Conservation (phyloP, 2,113 vertebrate genomes). For the Brienomyrus brachyistius region DNA sequence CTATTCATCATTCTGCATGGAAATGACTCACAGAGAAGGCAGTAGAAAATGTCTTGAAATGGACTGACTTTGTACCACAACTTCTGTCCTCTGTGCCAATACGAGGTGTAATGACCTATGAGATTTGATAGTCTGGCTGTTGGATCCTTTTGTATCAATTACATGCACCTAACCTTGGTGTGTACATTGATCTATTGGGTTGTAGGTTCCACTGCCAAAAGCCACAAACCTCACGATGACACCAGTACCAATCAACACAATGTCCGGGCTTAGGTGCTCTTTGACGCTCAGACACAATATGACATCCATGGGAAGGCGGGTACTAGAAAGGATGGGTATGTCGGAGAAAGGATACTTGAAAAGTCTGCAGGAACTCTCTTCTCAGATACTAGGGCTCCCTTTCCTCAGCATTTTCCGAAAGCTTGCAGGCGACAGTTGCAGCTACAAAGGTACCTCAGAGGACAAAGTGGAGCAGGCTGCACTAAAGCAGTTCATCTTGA, state of each 20-base stretch:
- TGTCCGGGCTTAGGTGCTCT: not conserved
- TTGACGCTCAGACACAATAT: not conserved
- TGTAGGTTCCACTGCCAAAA: not conserved
- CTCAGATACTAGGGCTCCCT: not conserved
- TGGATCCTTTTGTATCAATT: not conserved
- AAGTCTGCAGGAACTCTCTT: not conserved
- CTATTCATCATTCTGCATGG: not conserved
- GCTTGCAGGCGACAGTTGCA: not conserved
- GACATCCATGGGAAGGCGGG: not conserved
- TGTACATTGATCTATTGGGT: not conserved
- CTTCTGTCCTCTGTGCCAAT: not conserved
- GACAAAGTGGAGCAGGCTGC: not conserved
- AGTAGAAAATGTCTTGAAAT: not conserved
- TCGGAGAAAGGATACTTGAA: not conserved
- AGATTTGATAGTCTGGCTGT: not conserved
- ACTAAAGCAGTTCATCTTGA: not conserved
- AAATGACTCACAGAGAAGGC: not conserved
- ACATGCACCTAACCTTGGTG: not conserved
- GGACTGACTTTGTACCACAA: not conserved
- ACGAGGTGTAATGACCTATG: not conserved
- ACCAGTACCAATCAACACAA: not conserved
- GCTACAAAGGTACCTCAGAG: not conserved
- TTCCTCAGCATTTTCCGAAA: not conserved
- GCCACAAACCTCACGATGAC: not conserved
- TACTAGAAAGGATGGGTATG: not conserved